Percentiles rank a stretch among this genome's conserved stretches.
phyloP scores from a whole-genome alignment of 2,888 invertebrate species.

The Calameuta idolon region DNA sequence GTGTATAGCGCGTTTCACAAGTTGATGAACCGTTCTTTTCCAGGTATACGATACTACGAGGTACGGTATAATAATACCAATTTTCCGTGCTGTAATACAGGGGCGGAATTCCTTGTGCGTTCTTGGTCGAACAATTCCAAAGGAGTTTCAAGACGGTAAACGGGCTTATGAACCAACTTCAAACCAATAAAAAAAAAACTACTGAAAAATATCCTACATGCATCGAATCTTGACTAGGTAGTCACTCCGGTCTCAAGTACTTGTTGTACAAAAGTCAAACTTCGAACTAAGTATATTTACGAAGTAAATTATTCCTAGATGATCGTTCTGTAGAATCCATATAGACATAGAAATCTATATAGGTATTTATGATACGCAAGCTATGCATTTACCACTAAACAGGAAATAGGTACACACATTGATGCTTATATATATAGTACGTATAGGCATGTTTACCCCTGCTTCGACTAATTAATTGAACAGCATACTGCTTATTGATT shows the following conservation, averaged over 20 bases:
- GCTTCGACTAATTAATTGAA: slow-evolving; percentile 30
- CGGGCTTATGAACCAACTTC: background rate
- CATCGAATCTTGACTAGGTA: background rate
- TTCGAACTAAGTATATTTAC: background rate
- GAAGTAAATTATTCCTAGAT: background rate
- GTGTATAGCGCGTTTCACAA: background rate
- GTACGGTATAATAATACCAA: background rate
- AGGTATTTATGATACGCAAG: background rate
- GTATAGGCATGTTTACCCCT: slow-evolving; percentile 26
- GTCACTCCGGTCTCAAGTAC: background rate
- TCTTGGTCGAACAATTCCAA: background rate
- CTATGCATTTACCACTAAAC: background rate
- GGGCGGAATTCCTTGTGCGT: background rate
- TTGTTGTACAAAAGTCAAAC: background rate
- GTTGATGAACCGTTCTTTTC: background rate
- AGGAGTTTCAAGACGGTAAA: background rate
- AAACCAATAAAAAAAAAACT: background rate
- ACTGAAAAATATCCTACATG: background rate
- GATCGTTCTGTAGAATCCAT: background rate
- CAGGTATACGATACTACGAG: background rate
- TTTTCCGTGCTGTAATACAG: background rate
- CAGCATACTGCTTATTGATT: background rate
- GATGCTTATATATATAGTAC: background rate
- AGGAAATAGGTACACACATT: background rate
- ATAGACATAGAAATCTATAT: background rate